Base-by-base conservation (phyloP, 2,888 invertebrate genomes). In the Conistra vaccinii region DNA sequence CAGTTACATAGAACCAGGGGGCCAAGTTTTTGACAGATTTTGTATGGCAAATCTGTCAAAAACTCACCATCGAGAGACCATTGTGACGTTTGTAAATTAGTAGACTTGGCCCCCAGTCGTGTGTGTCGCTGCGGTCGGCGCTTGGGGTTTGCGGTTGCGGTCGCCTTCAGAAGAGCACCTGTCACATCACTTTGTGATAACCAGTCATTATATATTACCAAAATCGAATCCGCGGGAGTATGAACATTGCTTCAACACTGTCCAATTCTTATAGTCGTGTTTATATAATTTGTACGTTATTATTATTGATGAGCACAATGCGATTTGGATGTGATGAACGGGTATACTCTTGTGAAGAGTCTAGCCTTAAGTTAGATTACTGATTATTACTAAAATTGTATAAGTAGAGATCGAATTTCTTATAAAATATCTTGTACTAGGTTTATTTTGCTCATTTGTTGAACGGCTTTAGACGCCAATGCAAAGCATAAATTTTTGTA, bases 341-440 rank as follows among this genome's bases (percentile, higher is more conserved):
- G 91, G 91, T 92, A 90, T 86, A 87, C 93, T 93, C 93, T 92
- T 92, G 87, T 86, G 85, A 92, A 93, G 92, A 91, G 92, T 90
- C 48, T 92, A 92, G 87, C 78, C 67, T 61, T 91, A 89, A 90
- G 89, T 84, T 88, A 90, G 86, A 81, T 78, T 82, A 85, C 80
- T 78, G 76, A 83, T 69, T 85, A 85, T 75, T 78, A 82, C 80
- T 84, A 72, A 85, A 83, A 86, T 76, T 83, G 80, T 89, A 86
- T 84, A 87, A 84, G 85, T 83, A 85, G 83, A 80, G 78, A 85
- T 83, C 85, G 88, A 89, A 89, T 88, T 87, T 87, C 80, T 80
- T 81, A 81, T 76, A 84, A 84, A 83, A 80, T 73, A 85, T 80
- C 70, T 79, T 78, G 77, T 81, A 79, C 77, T 71, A 60, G 35